Percentiles rank a stretch among this genome's conserved stretches.
Conservation (phyloP, 2,113 vertebrate genomes). For the Vicugna pacos region DNA sequence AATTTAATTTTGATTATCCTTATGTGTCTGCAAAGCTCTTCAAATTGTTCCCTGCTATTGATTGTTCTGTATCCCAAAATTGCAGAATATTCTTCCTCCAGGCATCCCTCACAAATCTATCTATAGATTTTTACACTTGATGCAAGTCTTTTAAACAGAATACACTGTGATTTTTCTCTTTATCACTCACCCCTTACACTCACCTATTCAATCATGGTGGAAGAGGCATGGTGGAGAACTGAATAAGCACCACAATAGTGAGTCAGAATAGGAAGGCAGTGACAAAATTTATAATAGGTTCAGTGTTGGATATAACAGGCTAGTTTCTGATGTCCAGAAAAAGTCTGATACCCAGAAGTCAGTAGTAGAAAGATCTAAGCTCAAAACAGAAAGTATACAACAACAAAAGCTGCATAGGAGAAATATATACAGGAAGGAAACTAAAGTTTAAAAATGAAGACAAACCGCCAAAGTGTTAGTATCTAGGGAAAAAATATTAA, state of each 20-base stretch:
- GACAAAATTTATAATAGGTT: neutral
- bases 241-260: neutral
- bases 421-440: neutral
- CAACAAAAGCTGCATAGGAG: neutral
- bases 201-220: neutral
- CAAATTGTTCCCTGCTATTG: slow-evolving; percentile 48
- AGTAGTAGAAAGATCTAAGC: neutral
- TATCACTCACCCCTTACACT: neutral
- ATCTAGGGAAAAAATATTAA: neutral
- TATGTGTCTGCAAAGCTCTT: slow-evolving; percentile 48
- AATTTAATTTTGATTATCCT: slow-evolving; percentile 37
- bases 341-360: neutral
- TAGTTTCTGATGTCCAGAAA: neutral
- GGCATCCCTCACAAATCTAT: slow-evolving; percentile 45
- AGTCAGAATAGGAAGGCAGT: neutral
- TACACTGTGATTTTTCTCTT: neutral
- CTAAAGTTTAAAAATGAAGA: neutral
- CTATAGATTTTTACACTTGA: slow-evolving; percentile 46
- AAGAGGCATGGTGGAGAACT: neutral
- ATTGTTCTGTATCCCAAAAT: neutral
- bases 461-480: neutral
- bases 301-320: neutral
- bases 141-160: slow-evolving; percentile 35
- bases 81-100: slow-evolving; percentile 47
- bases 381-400: neutral